Conservation (phyloP, 2,797 vertebrate species). For the Enoplosus armatus region DNA sequence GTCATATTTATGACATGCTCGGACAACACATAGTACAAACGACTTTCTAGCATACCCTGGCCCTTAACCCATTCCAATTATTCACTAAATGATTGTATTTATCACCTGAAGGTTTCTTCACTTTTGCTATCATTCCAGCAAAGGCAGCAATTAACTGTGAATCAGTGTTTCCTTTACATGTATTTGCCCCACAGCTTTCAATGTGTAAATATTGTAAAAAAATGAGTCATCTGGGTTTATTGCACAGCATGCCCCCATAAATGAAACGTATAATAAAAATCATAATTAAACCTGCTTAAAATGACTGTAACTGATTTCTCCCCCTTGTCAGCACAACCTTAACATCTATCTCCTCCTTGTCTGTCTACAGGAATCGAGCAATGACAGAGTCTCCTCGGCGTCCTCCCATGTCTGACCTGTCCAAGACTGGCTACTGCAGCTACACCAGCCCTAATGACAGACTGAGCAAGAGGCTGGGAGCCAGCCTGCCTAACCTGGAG, state of each 20-base stretch:
- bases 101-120: too few relatives aligned
- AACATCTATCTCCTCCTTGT: not conserved
- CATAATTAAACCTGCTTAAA: not conserved
- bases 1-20: not conserved
- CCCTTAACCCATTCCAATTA: not conserved
- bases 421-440: slow-evolving; percentile 70
- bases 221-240: not conserved
- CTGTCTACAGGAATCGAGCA: slow-evolving; percentile 78
- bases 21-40: not conserved
- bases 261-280: not conserved
- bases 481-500: slow-evolving; percentile 93
- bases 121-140: not conserved
- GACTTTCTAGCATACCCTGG: not conserved
- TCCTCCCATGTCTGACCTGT: slow-evolving; percentile 87
- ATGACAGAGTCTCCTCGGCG: slow-evolving; percentile 84
- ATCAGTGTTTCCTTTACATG: not conserved
- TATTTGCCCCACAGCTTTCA: not conserved
- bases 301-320: not conserved
- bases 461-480: slow-evolving; percentile 88
- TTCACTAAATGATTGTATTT: too few relatives aligned
- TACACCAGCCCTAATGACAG: slow-evolving; percentile 64
- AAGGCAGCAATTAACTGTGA: not conserved
- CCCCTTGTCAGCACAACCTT: not conserved
- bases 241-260: rapidly evolving
- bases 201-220: not conserved